phyloP scores from a whole-genome alignment of 2,797 vertebrate genomes.

The Erethizon dorsatum region DNA sequence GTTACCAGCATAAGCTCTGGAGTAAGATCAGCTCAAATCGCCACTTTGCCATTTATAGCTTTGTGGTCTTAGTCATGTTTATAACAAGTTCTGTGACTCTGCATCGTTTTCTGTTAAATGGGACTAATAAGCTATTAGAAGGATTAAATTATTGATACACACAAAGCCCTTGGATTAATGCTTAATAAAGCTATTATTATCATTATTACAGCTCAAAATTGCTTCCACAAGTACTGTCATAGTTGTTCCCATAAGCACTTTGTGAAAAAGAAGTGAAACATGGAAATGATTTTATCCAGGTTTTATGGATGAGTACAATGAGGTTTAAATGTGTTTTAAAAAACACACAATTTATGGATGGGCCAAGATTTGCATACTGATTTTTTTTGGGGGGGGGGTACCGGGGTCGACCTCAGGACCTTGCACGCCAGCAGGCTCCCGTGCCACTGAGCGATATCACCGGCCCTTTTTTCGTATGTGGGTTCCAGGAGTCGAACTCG shows the following conservation, averaged over 20 bases:
- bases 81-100: not conserved
- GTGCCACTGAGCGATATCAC: no score
- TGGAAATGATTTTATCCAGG: not conserved
- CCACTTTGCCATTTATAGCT: not conserved
- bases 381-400: no score
- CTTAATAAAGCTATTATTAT: not conserved
- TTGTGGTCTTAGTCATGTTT: not conserved
- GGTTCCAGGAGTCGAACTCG: no score
- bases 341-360: not conserved
- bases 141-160: not conserved
- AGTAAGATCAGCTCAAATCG: not conserved
- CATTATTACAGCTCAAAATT: not conserved
- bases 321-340: not conserved
- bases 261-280: not conserved
- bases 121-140: not conserved
- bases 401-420: no score
- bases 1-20: not conserved
- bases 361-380: slow-evolving; percentile 32
- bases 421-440: no score
- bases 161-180: not conserved
- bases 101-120: not conserved
- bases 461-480: no score
- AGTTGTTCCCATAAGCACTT: not conserved
- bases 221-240: not conserved
- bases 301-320: not conserved